These are phyloP conservation scores for Pristionchus japonicus DNA, from an alignment of 2,888 invertebrate genomes.

Conservation along the genomic window DNA sequence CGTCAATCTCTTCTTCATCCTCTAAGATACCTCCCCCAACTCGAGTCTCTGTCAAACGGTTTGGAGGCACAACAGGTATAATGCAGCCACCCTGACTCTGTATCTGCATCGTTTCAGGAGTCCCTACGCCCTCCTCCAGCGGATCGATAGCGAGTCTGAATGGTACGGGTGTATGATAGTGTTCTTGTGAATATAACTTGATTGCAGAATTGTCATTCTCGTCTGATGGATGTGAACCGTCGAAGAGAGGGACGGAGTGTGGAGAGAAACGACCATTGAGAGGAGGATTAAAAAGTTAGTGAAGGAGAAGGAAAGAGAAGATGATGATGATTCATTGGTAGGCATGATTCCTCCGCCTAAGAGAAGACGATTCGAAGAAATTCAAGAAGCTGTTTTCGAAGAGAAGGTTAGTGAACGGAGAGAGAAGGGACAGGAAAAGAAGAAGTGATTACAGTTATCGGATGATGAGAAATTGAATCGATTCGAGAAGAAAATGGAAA, in stretches of 20 bases:
- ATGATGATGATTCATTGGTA: not conserved
- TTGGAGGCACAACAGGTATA: not conserved
- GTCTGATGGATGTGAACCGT: not conserved
- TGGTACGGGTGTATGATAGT: constrained; percentile 4
- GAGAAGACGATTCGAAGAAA: constrained; percentile 4
- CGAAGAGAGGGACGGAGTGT: not conserved
- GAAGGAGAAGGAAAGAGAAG: not conserved
- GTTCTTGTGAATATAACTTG: not conserved
- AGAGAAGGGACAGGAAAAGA: not conserved
- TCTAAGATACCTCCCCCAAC: not conserved
- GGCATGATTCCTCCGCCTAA: not conserved
- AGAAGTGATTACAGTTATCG: not conserved
- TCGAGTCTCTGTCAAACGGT: not conserved
- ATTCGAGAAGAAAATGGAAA: constrained; percentile 2
- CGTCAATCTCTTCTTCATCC: not conserved
- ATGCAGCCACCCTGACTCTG: too few relatives aligned
- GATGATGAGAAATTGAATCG: not conserved
- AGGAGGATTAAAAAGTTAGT: not conserved
- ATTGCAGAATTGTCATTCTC: constrained; percentile 15
- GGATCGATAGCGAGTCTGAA: not conserved
- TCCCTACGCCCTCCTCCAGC: not conserved
- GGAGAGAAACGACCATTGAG: not conserved
- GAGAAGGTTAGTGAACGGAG: not conserved
- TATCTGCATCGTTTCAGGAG: too few relatives aligned
- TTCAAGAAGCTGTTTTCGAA: not conserved